phyloP scores from a whole-genome alignment of 2,888 invertebrate species.

The Serripes groenlandicus region DNA sequence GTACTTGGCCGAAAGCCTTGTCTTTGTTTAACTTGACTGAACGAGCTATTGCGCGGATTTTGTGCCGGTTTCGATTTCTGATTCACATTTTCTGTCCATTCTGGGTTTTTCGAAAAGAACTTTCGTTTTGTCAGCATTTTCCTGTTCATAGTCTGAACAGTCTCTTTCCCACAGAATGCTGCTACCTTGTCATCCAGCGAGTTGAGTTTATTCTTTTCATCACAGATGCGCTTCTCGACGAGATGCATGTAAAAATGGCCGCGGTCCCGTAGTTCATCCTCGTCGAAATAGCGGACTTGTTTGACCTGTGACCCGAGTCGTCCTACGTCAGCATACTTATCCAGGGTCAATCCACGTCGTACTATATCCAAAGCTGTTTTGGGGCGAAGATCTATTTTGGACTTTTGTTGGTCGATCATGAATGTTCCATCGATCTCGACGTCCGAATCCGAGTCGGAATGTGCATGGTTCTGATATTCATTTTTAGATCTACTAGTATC shows the following conservation, averaged over 20 bases:
- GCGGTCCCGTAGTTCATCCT: constrained; percentile 63
- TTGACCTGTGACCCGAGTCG: constrained; percentile 52
- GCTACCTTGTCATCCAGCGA: constrained; percentile 59
- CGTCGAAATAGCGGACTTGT: constrained; percentile 62
- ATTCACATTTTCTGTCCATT: constrained; percentile 29
- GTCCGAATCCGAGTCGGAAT: constrained; percentile 56
- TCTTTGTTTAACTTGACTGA: background rate
- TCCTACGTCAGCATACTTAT: constrained; percentile 43
- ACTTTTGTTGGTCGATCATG: constrained; percentile 66
- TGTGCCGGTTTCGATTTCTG: constrained; percentile 2
- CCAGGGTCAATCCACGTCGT: constrained; percentile 42
- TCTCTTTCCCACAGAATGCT: constrained; percentile 60
- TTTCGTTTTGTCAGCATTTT: constrained; percentile 49
- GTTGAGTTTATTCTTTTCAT: constrained; percentile 54
- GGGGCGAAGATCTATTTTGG: constrained; percentile 64
- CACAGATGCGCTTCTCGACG: constrained; percentile 51
- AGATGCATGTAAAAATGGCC: constrained; percentile 59
- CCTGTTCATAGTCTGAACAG: constrained; percentile 59
- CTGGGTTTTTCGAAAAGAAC: constrained; percentile 39
- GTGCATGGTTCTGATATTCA: background rate
- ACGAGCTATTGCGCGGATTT: background rate
- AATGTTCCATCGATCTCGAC: constrained; percentile 63
- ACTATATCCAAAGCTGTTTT: constrained; percentile 63
- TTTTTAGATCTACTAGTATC: background rate
- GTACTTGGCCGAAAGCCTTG: constrained; percentile 1